Evolutionary conservation across 2,888 invertebrate genomes (phyloP).

Genomic region (Drosophila borealis): DNA sequence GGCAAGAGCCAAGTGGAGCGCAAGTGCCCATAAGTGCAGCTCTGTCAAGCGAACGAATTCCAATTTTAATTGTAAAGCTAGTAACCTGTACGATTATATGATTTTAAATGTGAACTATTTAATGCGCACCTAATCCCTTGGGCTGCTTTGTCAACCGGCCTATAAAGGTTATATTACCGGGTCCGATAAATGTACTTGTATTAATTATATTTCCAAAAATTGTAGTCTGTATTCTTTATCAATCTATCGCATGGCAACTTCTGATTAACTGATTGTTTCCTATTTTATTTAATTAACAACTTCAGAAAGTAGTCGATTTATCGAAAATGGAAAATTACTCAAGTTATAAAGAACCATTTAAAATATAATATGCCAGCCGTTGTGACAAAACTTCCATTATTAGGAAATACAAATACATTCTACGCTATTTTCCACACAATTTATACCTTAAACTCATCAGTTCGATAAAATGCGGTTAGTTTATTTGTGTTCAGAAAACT

Average conservation of each 20-base stretch:
- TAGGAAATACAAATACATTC: background rate
- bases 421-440: background rate
- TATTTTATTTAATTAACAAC: no score
- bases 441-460: background rate
- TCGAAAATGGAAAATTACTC: no score
- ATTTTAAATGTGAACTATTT: slow-evolving; percentile 49
- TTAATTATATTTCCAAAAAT: slow-evolving; percentile 7
- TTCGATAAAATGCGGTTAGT: slow-evolving; percentile 8
- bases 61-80: slow-evolving; percentile 56
- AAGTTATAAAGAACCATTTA: no score
- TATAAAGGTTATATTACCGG: slow-evolving; percentile 3
- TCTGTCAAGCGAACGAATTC: slow-evolving; percentile 23
- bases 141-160: slow-evolving; percentile 15
- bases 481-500: slow-evolving; percentile 24
- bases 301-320: no score
- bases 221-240: background rate
- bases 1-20: slow-evolving; percentile 98
- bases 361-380: background rate
- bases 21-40: slow-evolving; percentile 91
- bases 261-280: background rate
- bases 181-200: slow-evolving; percentile 13
- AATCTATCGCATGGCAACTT: background rate
- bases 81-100: slow-evolving; percentile 35
- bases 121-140: slow-evolving; percentile 16
- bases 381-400: background rate